Conservation (phyloP, 2,797 vertebrate genomes). For the Apogon hyalosoma region DNA sequence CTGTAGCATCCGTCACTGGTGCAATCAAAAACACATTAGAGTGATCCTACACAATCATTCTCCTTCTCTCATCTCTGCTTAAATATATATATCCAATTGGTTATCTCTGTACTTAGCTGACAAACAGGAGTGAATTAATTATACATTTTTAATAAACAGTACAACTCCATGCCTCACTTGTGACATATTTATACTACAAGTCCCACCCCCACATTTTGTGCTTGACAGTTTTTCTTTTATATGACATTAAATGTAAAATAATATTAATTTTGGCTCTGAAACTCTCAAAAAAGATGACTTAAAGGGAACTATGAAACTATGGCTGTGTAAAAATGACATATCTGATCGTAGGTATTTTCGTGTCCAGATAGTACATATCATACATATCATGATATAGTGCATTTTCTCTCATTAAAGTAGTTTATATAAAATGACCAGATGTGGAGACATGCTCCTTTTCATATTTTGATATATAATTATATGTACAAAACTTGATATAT, state of each 20-base stretch:
- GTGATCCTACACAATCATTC: neutral
- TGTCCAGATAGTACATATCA: too few relatives aligned
- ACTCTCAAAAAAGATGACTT: too few relatives aligned
- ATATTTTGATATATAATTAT: too few relatives aligned
- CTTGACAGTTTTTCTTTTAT: neutral
- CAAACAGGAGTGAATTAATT: slow-evolving; percentile 40
- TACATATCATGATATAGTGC: too few relatives aligned
- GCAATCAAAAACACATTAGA: slow-evolving; percentile 10
- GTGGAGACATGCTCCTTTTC: too few relatives aligned
- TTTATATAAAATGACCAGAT: too few relatives aligned
- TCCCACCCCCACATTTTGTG: slow-evolving; percentile 12
- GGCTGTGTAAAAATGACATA: too few relatives aligned
- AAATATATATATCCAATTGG: slow-evolving; percentile 21
- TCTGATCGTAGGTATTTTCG: too few relatives aligned
- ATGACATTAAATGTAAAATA: neutral
- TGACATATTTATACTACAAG: slow-evolving; percentile 44
- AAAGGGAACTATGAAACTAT: too few relatives aligned
- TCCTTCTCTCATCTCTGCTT: slow-evolving; percentile 7
- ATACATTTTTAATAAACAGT: slow-evolving; percentile 42
- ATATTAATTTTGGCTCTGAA: too few relatives aligned
- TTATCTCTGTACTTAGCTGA: slow-evolving; percentile 24
- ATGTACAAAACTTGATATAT: too few relatives aligned
- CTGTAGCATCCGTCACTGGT: neutral
- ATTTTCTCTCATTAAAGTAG: too few relatives aligned
- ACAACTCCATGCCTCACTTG: slow-evolving; percentile 20